These are phyloP conservation scores for Euspilapteryx auroguttella DNA, from an alignment of 2,888 invertebrate genomes.

Conservation along the genomic window DNA sequence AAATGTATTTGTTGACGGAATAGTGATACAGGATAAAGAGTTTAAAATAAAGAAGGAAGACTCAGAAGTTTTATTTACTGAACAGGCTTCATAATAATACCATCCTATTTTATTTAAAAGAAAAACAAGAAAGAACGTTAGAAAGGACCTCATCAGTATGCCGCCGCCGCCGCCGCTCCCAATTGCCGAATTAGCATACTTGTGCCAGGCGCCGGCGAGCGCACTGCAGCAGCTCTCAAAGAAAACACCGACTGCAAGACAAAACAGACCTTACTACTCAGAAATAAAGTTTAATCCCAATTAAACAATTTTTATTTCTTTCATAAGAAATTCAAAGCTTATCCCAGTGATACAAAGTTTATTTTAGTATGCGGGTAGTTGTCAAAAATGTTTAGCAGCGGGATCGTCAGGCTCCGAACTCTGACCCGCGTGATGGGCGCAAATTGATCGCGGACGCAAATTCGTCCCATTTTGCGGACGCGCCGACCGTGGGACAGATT, in stretches of 20 bases:
- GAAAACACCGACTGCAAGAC: slow-evolving; percentile 17
- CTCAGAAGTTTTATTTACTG: no score
- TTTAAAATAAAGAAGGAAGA: no score
- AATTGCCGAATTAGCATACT: slow-evolving; percentile 50
- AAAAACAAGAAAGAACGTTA: no score
- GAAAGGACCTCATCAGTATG: slow-evolving; percentile 35
- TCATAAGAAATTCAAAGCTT: no score
- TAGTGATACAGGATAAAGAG: no score
- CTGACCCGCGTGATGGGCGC: slow-evolving; percentile 34
- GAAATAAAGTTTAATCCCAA: slow-evolving; percentile 14
- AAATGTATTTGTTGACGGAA: no score
- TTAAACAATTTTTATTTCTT: no score
- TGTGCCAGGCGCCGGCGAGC: slow-evolving; percentile 34
- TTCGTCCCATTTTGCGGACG: slow-evolving; percentile 23
- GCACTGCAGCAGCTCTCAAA: slow-evolving; percentile 32
- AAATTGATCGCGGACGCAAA: slow-evolving; percentile 39
- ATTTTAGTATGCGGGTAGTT: no score
- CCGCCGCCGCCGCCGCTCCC: slow-evolving; percentile 18
- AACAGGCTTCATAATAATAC: no score
- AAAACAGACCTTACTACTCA: slow-evolving; percentile 11
- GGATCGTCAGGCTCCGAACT: slow-evolving; percentile 25
- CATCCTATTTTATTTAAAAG: no score
- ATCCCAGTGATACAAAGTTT: no score
- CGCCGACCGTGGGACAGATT: slow-evolving; percentile 9
- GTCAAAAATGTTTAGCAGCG: no score